A percentile compares a stretch with the other conserved stretches of the same genome.
These are phyloP conservation scores for Ciconia nigra DNA, from an alignment of 2,797 vertebrate genomes.

Conservation along the genomic window DNA sequence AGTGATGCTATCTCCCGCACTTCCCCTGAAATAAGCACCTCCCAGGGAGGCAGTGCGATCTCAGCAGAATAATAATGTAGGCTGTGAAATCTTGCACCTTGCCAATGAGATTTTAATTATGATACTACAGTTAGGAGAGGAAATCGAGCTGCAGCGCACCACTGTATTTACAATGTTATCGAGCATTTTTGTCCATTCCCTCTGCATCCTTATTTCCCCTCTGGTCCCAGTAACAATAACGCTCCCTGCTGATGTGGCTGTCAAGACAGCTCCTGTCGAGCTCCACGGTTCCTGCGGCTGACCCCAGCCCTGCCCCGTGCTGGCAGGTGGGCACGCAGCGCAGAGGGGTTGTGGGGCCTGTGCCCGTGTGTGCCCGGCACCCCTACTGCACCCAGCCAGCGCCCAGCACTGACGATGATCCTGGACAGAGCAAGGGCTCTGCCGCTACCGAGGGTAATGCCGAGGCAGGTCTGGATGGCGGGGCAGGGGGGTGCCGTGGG, in stretches of 20 bases:
- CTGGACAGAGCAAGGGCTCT: neutral
- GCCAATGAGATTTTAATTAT: neutral
- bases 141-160: neutral
- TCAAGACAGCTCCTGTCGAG: neutral
- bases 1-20: fast-evolving
- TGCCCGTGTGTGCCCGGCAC: fast-evolving
- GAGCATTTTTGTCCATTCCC: neutral
- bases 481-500: neutral
- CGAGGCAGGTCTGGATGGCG: neutral
- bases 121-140: neutral
- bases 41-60: neutral
- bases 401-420: fast-evolving
- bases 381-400: neutral
- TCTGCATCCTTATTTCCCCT: neutral
- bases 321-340: neutral
- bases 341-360: fast-evolving
- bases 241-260: neutral
- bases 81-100: neutral
- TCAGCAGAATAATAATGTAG: neutral
- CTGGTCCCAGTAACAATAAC: neutral
- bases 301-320: fast-evolving
- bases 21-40: neutral
- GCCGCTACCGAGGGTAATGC: neutral
- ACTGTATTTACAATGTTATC: neutral
- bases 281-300: neutral